Base-by-base conservation (phyloP, 2,888 invertebrate genomes). In the Lampropteryx suffumata region DNA sequence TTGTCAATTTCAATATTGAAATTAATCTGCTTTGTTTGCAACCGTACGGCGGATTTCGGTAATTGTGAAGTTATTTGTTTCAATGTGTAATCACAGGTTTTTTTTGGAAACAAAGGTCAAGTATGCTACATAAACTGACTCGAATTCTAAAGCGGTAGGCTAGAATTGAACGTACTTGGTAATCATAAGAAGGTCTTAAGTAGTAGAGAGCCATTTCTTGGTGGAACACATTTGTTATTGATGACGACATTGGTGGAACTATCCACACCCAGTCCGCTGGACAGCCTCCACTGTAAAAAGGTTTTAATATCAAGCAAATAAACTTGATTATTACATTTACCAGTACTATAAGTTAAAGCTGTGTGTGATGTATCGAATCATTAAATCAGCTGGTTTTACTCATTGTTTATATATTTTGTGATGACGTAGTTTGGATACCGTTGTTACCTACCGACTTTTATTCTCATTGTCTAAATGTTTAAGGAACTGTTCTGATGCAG, bases 401-500 rank as follows among this genome's bases (percentile, higher is more conserved):
- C 17, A 17, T 2, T 17, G 17, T 17, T 17, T 2, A 17, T 4
- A 17, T n/a, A n/a, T n/a, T n/a, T n/a, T n/a, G n/a, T n/a, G n/a
- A 17, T 14, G 9, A 14, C 9, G 14, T 17, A 1, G 14, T 33
- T 33, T 8, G 5, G 14, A 14, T 33, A 17, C 4, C 17, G 4
- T 17, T 17, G 17, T 6, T 36, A 51, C 78, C 76, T 69, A 92
- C 83, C 98, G 91, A 57, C 95, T 86, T 67, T 94, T 93, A 60
- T 94, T 94, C 76, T 98, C 98, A 71, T 96, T 97, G 67, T 97
- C 97, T 76, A 97, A 92, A 86, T 98, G 97, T 74, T 97, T 97
- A 93, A 98, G 97, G 79, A 98, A 99, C 55, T 97, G 96, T 76
- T 98, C 98, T 0, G 97, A 95, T 0, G 98, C 98, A 0, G 98